Conservation (phyloP, 2,888 invertebrate species). For the Leptopilina myrica region DNA sequence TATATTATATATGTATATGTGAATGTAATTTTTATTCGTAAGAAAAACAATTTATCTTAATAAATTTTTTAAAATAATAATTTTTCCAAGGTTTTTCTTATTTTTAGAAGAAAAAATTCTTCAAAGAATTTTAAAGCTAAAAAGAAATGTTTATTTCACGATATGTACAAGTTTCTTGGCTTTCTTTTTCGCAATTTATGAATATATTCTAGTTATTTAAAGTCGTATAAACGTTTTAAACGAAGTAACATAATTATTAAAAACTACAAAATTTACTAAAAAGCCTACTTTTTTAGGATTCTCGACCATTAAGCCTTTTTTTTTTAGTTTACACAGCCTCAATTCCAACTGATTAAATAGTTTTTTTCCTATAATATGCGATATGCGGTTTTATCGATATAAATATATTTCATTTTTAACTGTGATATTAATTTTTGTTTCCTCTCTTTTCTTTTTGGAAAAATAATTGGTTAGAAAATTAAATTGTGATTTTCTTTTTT, state of each 20-base stretch:
- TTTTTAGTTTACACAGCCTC: slow-evolving; percentile 26
- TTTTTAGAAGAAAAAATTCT: not conserved
- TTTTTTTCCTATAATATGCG: not conserved
- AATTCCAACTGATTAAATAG: slow-evolving; percentile 24
- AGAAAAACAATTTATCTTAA: slow-evolving; percentile 28
- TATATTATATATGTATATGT: slow-evolving; percentile 36
- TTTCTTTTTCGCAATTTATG: not conserved
- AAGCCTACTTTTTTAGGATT: slow-evolving; percentile 10
- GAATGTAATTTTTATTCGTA: slow-evolving; percentile 30
- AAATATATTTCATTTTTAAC: slow-evolving; percentile 21
- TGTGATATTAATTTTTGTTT: not conserved
- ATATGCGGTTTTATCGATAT: not conserved
- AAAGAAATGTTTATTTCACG: slow-evolving; percentile 14
- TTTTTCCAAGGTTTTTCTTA: not conserved
- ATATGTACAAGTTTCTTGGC: slow-evolving; percentile 17
- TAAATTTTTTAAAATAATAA: slow-evolving; percentile 25
- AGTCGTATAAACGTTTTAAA: not conserved
- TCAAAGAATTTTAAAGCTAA: not conserved
- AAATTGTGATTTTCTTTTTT: slow-evolving; percentile 7
- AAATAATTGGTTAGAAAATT: slow-evolving; percentile 24
- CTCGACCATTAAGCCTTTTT: slow-evolving; percentile 18
- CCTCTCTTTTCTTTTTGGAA: not conserved
- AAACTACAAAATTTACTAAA: slow-evolving; percentile 17
- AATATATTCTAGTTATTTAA: slow-evolving; percentile 18
- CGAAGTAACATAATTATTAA: slow-evolving; percentile 19